Evolutionary conservation across 1,140 invertebrate genomes (phyloP).

Genomic region (Pogonomyrmex californicus): DNA sequence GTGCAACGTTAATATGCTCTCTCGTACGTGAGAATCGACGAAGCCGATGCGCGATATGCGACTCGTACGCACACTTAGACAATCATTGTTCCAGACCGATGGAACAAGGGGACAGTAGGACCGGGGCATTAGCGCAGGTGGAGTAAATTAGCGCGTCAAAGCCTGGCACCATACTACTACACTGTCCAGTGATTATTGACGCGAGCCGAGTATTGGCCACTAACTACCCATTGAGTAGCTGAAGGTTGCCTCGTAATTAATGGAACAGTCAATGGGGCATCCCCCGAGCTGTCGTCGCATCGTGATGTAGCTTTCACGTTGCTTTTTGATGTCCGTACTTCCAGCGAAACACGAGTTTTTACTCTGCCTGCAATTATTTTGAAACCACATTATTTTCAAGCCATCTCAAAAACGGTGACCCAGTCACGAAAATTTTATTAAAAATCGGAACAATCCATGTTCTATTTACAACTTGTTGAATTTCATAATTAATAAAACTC

Average conservation of each 20-base stretch:
- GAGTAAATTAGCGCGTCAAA: conserved; percentile 84
- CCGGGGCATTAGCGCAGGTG: conserved; percentile 77
- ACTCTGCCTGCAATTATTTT: not conserved
- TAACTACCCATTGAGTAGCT: conserved; percentile 85
- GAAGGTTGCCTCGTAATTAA: conserved; percentile 84
- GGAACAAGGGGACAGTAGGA: conserved; percentile 53
- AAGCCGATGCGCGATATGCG: conserved; percentile 11
- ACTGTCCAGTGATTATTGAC: conserved; percentile 83
- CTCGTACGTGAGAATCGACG: conserved; percentile 49
- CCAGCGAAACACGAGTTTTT: not conserved
- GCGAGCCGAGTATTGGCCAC: conserved; percentile 83
- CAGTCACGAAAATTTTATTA: conserved; percentile 20
- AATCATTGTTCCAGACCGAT: conserved; percentile 71
- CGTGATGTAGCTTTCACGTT: conserved; percentile 1
- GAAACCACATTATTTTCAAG: not conserved
- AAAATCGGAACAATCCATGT: not conserved
- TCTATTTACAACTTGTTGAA: not conserved
- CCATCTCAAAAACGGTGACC: not conserved
- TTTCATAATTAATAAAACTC: conserved; percentile 42
- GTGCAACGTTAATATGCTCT: conserved; percentile 64
- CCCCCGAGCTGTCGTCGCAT: conserved; percentile 39
- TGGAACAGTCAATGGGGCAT: conserved; percentile 77
- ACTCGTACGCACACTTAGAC: conserved; percentile 71
- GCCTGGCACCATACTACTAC: conserved; percentile 73
- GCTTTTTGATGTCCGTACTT: not conserved